phyloP scores from a whole-genome alignment of 1,140 invertebrate species.

The Aphidius ervi region DNA sequence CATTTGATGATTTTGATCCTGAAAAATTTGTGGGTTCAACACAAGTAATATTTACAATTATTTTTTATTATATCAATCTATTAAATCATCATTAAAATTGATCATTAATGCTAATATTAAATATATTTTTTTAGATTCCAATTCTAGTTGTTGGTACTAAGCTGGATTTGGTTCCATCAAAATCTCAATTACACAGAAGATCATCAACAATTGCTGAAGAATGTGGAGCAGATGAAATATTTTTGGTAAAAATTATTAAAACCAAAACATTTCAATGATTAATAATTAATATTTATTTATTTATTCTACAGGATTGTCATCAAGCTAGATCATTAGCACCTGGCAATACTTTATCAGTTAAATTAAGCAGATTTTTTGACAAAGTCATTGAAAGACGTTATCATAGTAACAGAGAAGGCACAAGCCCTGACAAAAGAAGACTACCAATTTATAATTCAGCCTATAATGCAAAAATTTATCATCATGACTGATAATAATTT shows the following conservation, averaged over 20 bases:
- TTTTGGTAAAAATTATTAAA: constrained; percentile 57
- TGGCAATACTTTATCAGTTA: constrained; percentile 86
- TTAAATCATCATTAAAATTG: background rate
- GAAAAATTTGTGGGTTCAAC: constrained; percentile 85
- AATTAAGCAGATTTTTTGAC: constrained; percentile 90
- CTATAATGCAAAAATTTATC: constrained; percentile 57
- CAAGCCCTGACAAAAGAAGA: constrained; percentile 55
- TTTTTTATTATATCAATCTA: background rate
- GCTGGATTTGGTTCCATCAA: constrained; percentile 74
- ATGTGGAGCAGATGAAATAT: constrained; percentile 91
- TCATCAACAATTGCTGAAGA: constrained; percentile 80
- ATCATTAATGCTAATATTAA: constrained; percentile 8
- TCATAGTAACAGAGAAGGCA: constrained; percentile 52
- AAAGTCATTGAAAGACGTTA: constrained; percentile 79
- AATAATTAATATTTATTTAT: constrained; percentile 11
- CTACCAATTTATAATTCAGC: constrained; percentile 50
- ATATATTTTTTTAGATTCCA: constrained; percentile 65
- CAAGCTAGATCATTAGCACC: constrained; percentile 81
- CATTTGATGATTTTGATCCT: constrained; percentile 75
- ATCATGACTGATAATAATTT: constrained; percentile 53
- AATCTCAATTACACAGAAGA: constrained; percentile 60
- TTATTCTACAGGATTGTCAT: constrained; percentile 62
- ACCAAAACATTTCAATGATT: background rate
- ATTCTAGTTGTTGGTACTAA: constrained; percentile 93
- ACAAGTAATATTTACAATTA: constrained; percentile 51